Percentiles rank a stretch among this genome's conserved stretches.
phyloP scores from a whole-genome alignment of 2,113 vertebrate genomes.

The Monopterus albus region DNA sequence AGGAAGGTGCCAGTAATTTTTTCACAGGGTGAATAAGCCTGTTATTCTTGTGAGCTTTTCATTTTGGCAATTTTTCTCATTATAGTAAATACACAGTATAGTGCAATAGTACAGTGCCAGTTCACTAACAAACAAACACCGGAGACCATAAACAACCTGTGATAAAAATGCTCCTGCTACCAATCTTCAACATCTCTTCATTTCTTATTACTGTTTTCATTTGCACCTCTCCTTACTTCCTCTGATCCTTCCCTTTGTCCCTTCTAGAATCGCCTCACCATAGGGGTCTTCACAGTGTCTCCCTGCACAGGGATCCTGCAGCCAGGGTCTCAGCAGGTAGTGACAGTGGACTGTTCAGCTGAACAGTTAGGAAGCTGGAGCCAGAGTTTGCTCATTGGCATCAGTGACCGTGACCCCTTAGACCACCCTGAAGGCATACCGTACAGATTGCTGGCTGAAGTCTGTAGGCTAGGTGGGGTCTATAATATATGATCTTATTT shows the following conservation, averaged over 20 bases:
- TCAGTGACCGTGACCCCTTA: slow-evolving; percentile 85
- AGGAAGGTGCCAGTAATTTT: too few species aligned
- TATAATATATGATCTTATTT: not conserved
- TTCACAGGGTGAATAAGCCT: too few species aligned
- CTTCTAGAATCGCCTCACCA: slow-evolving; percentile 77
- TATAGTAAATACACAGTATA: too few species aligned
- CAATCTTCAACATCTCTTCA: not conserved
- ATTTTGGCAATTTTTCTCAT: too few species aligned
- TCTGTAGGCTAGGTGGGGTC: slow-evolving; percentile 87
- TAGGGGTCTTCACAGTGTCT: slow-evolving; percentile 87
- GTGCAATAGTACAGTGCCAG: too few species aligned
- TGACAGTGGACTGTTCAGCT: slow-evolving; percentile 87
- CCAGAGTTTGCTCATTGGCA: slow-evolving; percentile 84
- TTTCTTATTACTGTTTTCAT: too few species aligned
- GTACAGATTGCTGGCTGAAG: slow-evolving; percentile 84
- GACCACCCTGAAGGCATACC: slow-evolving; percentile 85
- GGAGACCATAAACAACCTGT: not conserved
- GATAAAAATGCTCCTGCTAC: not conserved
- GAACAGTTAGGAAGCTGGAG: slow-evolving; percentile 84
- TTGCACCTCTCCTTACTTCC: not conserved
- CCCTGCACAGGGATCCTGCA: slow-evolving; percentile 83
- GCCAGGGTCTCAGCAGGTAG: slow-evolving; percentile 78
- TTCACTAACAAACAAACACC: not conserved
- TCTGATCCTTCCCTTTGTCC: not conserved
- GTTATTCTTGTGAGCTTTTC: too few species aligned